Percentiles rank a stretch among this genome's conserved stretches.
Evolutionary conservation across 92 coral and sea anemone genomes (phyloP).

Genomic region (Plumapathes pennacea): DNA sequence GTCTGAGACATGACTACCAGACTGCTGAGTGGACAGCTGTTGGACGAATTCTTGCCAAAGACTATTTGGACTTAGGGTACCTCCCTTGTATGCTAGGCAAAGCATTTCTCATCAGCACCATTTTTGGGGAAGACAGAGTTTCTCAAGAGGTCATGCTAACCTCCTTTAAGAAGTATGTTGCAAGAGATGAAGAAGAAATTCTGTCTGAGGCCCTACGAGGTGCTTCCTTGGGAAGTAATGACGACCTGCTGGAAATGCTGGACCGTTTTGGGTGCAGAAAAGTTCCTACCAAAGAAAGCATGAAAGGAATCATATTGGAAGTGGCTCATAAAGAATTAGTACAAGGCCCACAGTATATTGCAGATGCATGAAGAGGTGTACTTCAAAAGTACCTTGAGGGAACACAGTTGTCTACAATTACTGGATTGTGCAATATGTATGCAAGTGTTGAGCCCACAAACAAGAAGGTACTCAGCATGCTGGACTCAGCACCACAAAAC

Average conservation of each 20-base stretch:
- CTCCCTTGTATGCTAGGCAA: slow-evolving; percentile 23
- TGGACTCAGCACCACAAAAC: slow-evolving; percentile 11
- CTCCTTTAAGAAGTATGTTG: slow-evolving; percentile 10
- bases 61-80: slow-evolving; percentile 23
- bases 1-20: slow-evolving; percentile 40
- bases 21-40: slow-evolving; percentile 34
- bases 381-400: background rate
- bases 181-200: slow-evolving; percentile 21
- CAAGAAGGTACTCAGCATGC: slow-evolving; percentile 18
- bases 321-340: slow-evolving; percentile 34
- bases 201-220: slow-evolving; percentile 16
- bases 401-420: slow-evolving; percentile 5
- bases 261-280: slow-evolving; percentile 26
- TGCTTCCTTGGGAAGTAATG: slow-evolving; percentile 6
- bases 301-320: background rate
- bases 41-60: slow-evolving; percentile 24
- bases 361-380: slow-evolving; percentile 19
- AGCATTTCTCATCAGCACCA: slow-evolving; percentile 16
- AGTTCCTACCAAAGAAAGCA: slow-evolving; percentile 5
- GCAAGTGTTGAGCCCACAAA: slow-evolving; percentile 24
- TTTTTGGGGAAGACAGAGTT: slow-evolving; percentile 5
- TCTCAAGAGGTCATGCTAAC: slow-evolving; percentile 1
- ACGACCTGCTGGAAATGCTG: slow-evolving; percentile 25
- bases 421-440: slow-evolving; percentile 14
- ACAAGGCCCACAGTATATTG: slow-evolving; percentile 40